phyloP scores from a whole-genome alignment of 2,113 vertebrate species.

The Monopterus albus region DNA sequence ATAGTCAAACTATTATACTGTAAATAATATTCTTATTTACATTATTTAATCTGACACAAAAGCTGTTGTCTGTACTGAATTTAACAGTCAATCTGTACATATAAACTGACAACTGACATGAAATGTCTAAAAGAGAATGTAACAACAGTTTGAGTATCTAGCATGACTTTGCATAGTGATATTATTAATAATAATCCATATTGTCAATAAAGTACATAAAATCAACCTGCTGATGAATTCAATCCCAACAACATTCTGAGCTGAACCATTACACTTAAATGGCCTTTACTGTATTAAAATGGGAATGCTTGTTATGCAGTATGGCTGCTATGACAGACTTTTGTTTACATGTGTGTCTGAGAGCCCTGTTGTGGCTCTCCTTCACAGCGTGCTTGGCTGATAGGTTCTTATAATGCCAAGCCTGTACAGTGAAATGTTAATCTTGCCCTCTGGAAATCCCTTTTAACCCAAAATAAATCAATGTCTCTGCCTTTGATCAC shows the following conservation, averaged over 20 bases:
- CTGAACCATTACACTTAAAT: background rate
- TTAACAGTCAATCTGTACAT: too few species aligned
- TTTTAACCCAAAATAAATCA: constrained; percentile 78
- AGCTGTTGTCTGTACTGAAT: too few species aligned
- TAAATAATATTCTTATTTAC: too few species aligned
- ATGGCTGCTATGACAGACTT: background rate
- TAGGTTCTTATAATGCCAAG: constrained; percentile 58
- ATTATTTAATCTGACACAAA: too few species aligned
- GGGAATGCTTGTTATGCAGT: background rate
- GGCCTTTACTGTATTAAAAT: background rate
- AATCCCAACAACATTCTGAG: background rate
- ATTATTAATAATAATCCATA: background rate
- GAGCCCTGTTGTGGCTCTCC: constrained; percentile 29
- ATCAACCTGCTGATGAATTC: background rate
- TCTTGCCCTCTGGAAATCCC: constrained; percentile 75
- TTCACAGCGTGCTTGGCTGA: constrained; percentile 27
- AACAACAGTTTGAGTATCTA: too few species aligned
- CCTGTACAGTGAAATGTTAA: constrained; percentile 72
- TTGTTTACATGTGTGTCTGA: constrained; percentile 20
- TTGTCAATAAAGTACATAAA: background rate
- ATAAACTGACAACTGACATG: too few species aligned
- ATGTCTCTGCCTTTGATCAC: constrained; percentile 73
- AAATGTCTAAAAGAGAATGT: too few species aligned
- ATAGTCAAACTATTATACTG: too few species aligned
- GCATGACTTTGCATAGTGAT: too few species aligned